A percentile compares a stretch with the other conserved stretches of the same genome.
Evolutionary conservation across 2,888 invertebrate genomes (phyloP).

Genomic region (Aspidiotus rigidus): DNA sequence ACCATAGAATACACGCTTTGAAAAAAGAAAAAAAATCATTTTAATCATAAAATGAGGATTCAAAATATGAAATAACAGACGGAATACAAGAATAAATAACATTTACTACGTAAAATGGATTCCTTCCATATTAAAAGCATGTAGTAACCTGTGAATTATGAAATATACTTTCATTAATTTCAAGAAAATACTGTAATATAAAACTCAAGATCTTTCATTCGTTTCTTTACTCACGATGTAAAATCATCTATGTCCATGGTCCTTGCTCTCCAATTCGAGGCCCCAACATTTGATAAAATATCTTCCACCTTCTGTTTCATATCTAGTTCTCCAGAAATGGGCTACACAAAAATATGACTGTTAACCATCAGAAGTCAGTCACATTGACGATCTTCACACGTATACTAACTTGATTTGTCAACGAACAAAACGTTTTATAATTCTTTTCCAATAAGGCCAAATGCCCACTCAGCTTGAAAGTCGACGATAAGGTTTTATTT

Average conservation of each 20-base stretch:
- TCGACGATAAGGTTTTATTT: constrained; percentile 87
- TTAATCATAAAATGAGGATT: neutral
- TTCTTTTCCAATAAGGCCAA: constrained; percentile 80
- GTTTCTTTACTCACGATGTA: constrained; percentile 51
- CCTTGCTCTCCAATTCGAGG: constrained; percentile 72
- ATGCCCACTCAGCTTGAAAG: constrained; percentile 79
- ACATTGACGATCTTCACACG: neutral
- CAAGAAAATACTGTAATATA: constrained; percentile 11
- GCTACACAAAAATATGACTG: constrained; percentile 46
- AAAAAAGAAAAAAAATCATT: neutral
- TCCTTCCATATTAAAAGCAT: constrained; percentile 82
- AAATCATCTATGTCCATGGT: constrained; percentile 97
- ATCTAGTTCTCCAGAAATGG: constrained; percentile 65
- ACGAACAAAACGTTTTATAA: constrained; percentile 76
- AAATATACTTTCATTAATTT: constrained; percentile 24
- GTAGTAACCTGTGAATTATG: constrained; percentile 53
- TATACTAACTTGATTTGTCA: constrained; percentile 62
- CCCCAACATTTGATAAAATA: constrained; percentile 58
- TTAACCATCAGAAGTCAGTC: neutral
- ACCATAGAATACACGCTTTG: constrained; percentile 3
- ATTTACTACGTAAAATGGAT: constrained; percentile 71
- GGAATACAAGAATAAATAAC: neutral
- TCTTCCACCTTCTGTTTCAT: constrained; percentile 70
- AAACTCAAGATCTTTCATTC: neutral
- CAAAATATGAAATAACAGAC: neutral